A percentile compares a stretch with the other conserved stretches of the same genome.
phyloP scores from a whole-genome alignment of 2,888 invertebrate species.

The Dusona sp. region DNA sequence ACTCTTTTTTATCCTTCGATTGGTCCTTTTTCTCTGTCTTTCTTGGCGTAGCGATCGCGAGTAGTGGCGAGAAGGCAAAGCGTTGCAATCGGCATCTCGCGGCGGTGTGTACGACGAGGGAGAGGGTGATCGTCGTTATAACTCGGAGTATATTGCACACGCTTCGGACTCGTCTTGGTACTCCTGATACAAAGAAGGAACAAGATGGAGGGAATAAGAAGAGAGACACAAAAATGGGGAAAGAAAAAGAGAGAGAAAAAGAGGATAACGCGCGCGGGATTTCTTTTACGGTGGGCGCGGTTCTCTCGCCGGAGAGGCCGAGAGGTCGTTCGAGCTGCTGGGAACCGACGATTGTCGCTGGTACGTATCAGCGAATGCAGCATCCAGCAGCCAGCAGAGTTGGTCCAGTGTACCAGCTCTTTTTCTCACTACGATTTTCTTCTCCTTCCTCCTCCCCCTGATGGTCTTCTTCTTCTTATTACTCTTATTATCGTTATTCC shows the following conservation, averaged over 20 bases:
- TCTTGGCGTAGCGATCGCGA: conserved; percentile 52
- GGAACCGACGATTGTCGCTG: conserved; percentile 82
- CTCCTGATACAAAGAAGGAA: conserved; percentile 43
- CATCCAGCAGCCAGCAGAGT: conserved; percentile 73
- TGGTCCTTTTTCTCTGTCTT: conserved; percentile 25
- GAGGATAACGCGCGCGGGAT: conserved; percentile 72
- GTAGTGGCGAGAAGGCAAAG: conserved; percentile 71
- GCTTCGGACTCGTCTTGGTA: conserved; percentile 63
- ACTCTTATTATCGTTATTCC: conserved; percentile 45
- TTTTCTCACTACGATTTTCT: conserved; percentile 40
- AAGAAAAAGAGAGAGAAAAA: conserved; percentile 16
- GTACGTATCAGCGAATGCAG: conserved; percentile 71
- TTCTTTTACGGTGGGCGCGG: conserved; percentile 82
- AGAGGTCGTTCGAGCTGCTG: conserved; percentile 80
- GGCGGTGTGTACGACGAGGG: conserved; percentile 53
- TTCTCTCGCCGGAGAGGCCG: conserved; percentile 77
- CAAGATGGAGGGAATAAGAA: conserved; percentile 6
- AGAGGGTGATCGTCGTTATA: conserved; percentile 49
- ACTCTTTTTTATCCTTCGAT: conserved; percentile 5
- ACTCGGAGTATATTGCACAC: conserved; percentile 59
- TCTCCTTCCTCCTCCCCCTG: conserved; percentile 30
- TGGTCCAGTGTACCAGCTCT: conserved; percentile 71
- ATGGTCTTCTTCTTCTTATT: conserved; percentile 45
- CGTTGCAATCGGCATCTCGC: conserved; percentile 70
- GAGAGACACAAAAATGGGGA: conserved; percentile 22